Evolutionary conservation across 2,888 invertebrate species (phyloP), one percentile per base, ranked within the genome.

Genomic region (Cylloceria caligata): DNA sequence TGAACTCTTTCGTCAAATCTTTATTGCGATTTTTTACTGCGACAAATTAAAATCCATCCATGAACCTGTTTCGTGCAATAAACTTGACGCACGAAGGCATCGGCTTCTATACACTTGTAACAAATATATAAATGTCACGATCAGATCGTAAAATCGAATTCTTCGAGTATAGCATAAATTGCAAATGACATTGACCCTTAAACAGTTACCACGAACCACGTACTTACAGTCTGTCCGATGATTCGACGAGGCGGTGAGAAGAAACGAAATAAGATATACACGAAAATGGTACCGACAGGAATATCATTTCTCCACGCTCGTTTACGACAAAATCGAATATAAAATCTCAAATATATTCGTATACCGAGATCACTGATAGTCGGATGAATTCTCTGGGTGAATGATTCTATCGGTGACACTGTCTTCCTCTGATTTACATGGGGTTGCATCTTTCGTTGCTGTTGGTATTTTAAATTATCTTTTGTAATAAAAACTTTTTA

Each of bases 341-440:
- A 84, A 84, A 84, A 79, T 81, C 67, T 74, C 55, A 34, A 81
- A 81, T 79, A 79, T 83, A 81, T 84, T 83, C 76, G 64, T 74
- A 57, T 65, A 34, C 4, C 71, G 9, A 64, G 64, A 21, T 27
- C 64, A 36, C 27, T 16, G 52, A 74, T 62, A 71, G 45, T 55
- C 60, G 49, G 55, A 13, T 39, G 69, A 57, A 45, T 42, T 57
- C 76, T 76, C 45, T 67, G 36, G 71, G 47, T 24, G 13, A 2
- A 34, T 30, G 6, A 45, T 34, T 65, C 75, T 78, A 45, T 67
- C 34, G 64, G 47, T 65, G 67, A 62, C 47, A 68, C 55, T 49
- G 64, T 73, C 72, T 57, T 45, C 49, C 78, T 39, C 13, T n/a
- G 16, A n/a, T 47, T 77, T 69, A 68, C 45, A 34, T 19, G 55